Percentiles rank a stretch among this genome's conserved stretches.
phyloP scores from a whole-genome alignment of 2,797 vertebrate genomes.

The Sebastolobus alascanus region DNA sequence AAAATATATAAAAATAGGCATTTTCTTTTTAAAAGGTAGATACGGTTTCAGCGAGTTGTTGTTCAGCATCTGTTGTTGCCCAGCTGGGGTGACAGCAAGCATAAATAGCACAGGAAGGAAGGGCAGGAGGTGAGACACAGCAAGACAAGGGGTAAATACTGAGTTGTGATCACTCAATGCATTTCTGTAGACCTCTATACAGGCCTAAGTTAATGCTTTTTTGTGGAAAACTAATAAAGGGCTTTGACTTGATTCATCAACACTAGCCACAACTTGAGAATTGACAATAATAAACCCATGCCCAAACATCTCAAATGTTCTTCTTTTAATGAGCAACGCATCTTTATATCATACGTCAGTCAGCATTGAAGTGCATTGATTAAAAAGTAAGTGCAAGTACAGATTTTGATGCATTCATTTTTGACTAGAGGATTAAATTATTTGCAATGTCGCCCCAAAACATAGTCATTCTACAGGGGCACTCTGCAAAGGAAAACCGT shows the following conservation, averaged over 20 bases:
- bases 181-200: conserved; percentile 47
- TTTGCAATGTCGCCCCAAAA: conserved; percentile 78
- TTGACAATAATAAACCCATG: conserved; percentile 81
- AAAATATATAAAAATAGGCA: conserved; percentile 88
- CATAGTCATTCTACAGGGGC: conserved; percentile 82
- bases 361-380: conserved; percentile 88
- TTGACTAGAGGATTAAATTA: conserved; percentile 83
- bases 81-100: conserved; percentile 68
- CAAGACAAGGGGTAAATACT: conserved; percentile 52
- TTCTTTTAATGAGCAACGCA: conserved; percentile 84
- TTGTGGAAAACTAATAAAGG: conserved; percentile 53
- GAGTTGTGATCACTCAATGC: conserved; percentile 48
- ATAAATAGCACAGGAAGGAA: conserved; percentile 67
- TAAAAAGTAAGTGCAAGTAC: conserved; percentile 89
- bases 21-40: conserved; percentile 83
- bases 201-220: conserved; percentile 43
- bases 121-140: conserved; percentile 74
- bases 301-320: conserved; percentile 81
- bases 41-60: conserved; percentile 71
- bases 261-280: conserved; percentile 69
- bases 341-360: conserved; percentile 85
- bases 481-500: conserved; percentile 78
- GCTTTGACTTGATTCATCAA: conserved; percentile 61
- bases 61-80: conserved; percentile 66
- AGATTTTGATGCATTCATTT: conserved; percentile 87